Percentiles rank a stretch among this genome's conserved stretches.
Evolutionary conservation across 1,140 invertebrate genomes (phyloP).

Genomic region (Berghia stephanieae): DNA sequence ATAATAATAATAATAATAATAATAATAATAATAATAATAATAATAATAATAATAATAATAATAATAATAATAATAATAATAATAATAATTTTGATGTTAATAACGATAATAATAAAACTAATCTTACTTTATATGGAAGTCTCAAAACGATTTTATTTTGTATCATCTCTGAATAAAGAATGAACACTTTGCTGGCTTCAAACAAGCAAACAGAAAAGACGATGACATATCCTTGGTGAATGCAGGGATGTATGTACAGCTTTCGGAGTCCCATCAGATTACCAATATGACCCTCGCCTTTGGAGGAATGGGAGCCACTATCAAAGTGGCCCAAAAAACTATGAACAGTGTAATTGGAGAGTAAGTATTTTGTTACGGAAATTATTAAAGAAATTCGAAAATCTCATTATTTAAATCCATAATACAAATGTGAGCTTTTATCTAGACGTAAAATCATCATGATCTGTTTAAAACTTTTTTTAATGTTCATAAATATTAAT

Average conservation of each 20-base stretch:
- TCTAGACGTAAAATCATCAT: too few relatives aligned
- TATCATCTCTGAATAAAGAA: slow-evolving; percentile 67
- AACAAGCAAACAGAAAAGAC: slow-evolving; percentile 88
- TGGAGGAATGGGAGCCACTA: slow-evolving; percentile 92
- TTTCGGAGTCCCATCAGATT: slow-evolving; percentile 70
- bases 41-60: too few relatives aligned
- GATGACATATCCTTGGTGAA: slow-evolving; percentile 97
- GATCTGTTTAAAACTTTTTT: too few relatives aligned
- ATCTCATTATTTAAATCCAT: too few relatives aligned
- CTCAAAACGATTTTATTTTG: slow-evolving; percentile 75
- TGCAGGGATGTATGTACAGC: slow-evolving; percentile 66
- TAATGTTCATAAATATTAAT: too few relatives aligned
- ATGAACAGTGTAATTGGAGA: slow-evolving; percentile 73
- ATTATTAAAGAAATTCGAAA: too few relatives aligned
- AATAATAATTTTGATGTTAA: background rate
- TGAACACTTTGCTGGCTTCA: slow-evolving; percentile 84
- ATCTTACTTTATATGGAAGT: background rate
- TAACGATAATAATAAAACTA: background rate
- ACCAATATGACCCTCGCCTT: slow-evolving; percentile 77
- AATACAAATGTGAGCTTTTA: too few relatives aligned
- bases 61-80: too few relatives aligned
- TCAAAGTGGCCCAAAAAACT: slow-evolving; percentile 79
- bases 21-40: too few relatives aligned
- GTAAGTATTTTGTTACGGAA: too few relatives aligned
- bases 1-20: too few relatives aligned